phyloP scores from a whole-genome alignment of 2,888 invertebrate species.

The Pandemis corylana region DNA sequence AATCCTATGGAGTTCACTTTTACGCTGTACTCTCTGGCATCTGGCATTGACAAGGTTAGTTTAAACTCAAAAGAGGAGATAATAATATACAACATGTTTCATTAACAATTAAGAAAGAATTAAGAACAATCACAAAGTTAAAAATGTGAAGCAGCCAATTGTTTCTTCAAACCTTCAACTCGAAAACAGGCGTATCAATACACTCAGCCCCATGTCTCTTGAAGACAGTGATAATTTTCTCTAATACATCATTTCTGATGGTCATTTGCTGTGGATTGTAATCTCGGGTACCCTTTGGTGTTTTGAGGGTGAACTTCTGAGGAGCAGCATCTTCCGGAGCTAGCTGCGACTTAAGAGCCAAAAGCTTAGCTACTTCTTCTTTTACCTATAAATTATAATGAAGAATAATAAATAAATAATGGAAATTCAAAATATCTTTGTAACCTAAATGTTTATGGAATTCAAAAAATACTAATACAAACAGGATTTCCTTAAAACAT shows the following conservation, averaged over 20 bases:
- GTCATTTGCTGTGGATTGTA: conserved; percentile 98
- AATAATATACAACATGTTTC: too few species aligned
- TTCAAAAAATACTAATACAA: too few species aligned
- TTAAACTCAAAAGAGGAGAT: too few species aligned
- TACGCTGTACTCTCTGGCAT: too few species aligned
- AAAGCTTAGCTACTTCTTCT: conserved; percentile 92
- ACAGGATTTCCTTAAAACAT: too few species aligned
- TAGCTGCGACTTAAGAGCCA: conserved; percentile 91
- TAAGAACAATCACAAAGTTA: too few species aligned
- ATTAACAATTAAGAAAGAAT: too few species aligned
- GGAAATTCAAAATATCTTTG: background rate
- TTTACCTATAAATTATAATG: conserved; percentile 86
- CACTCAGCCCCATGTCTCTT: conserved; percentile 99
- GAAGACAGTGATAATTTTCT: conserved; percentile 94
- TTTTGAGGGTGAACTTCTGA: conserved; percentile 95
- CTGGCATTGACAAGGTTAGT: too few species aligned
- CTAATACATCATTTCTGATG: conserved; percentile 92
- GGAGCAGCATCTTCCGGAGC: conserved; percentile 83
- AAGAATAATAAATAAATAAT: background rate
- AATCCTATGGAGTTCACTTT: too few species aligned
- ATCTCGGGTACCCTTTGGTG: conserved; percentile 97
- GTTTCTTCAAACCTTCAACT: conserved; percentile 90
- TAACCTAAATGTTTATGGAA: too few species aligned
- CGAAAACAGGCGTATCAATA: conserved; percentile 99
- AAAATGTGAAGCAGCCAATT: too few species aligned